Evolutionary conservation across 2,113 vertebrate species (phyloP).

Genomic region (Boulengeromyrus knoepffleri): DNA sequence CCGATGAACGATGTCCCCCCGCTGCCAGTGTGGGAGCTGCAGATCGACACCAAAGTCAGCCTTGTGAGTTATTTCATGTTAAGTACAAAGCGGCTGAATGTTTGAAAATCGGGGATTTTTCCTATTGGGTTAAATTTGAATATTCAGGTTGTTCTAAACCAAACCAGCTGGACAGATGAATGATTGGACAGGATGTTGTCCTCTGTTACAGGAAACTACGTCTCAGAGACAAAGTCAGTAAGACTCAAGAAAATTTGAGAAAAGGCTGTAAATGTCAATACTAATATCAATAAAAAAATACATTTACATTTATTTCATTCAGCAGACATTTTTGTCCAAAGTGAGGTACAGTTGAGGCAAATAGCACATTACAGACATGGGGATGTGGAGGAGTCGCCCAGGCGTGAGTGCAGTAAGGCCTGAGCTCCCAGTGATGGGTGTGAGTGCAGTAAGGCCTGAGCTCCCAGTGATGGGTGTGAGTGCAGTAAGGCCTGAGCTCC

Average conservation of each 20-base stretch:
- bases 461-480: too few relatives aligned
- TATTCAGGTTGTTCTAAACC: background rate
- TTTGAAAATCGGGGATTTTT: background rate
- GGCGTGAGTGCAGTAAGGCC: too few relatives aligned
- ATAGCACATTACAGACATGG: background rate
- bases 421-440: too few relatives aligned
- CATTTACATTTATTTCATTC: background rate
- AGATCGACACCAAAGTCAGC: background rate
- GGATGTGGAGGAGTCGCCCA: background rate
- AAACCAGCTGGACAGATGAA: background rate
- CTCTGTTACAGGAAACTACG: background rate
- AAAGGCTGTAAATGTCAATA: background rate
- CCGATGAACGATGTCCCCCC: background rate
- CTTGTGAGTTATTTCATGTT: background rate
- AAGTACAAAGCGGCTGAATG: background rate
- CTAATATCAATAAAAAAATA: background rate
- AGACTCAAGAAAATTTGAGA: background rate
- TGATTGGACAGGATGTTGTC: background rate
- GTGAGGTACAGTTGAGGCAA: background rate
- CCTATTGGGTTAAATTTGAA: background rate
- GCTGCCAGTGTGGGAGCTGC: background rate
- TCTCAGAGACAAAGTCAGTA: background rate
- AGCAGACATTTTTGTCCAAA: background rate
- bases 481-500: too few relatives aligned
- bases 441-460: too few relatives aligned